A percentile compares a stretch with the other conserved stretches of the same genome.
phyloP scores from a whole-genome alignment of 2,113 vertebrate species.

The Phalacrocorax pelagicus region DNA sequence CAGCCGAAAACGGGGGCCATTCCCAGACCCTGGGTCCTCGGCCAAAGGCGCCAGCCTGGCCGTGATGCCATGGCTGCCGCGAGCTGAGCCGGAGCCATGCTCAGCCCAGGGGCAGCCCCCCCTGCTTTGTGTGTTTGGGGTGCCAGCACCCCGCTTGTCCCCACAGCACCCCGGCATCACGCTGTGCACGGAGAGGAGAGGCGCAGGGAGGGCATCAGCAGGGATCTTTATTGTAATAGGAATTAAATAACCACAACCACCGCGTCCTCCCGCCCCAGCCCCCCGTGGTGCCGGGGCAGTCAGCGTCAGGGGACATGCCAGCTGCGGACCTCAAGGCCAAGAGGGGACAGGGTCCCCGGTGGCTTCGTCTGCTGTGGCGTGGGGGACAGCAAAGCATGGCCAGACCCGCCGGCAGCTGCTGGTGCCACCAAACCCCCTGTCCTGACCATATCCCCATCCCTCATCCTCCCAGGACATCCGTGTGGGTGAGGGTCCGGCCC shows the following conservation, averaged over 20 bases:
- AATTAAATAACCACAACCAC: rapidly evolving
- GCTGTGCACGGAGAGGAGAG: neutral
- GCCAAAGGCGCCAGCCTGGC: neutral
- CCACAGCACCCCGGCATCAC: rapidly evolving
- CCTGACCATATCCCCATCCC: rapidly evolving
- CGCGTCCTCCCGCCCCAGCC: neutral
- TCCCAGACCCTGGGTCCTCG: neutral
- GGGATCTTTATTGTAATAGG: neutral
- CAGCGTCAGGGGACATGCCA: rapidly evolving
- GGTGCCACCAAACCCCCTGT: neutral
- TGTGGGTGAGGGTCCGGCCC: neutral
- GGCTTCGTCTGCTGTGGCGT: neutral
- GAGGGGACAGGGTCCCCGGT: neutral
- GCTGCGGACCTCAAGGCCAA: neutral
- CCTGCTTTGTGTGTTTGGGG: neutral
- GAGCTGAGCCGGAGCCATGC: neutral
- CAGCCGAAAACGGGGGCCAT: rapidly evolving
- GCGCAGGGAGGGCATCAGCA: neutral
- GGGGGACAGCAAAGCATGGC: neutral
- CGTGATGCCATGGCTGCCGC: rapidly evolving
- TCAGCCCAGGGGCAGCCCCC: neutral
- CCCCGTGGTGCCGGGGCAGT: neutral
- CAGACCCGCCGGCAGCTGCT: neutral
- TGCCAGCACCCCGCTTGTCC: neutral
- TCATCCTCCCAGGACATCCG: rapidly evolving